phyloP scores from a whole-genome alignment of 30 jellyfish, hydroid and myxozoan species.

The Hydractinia symbiolongicarpus region DNA sequence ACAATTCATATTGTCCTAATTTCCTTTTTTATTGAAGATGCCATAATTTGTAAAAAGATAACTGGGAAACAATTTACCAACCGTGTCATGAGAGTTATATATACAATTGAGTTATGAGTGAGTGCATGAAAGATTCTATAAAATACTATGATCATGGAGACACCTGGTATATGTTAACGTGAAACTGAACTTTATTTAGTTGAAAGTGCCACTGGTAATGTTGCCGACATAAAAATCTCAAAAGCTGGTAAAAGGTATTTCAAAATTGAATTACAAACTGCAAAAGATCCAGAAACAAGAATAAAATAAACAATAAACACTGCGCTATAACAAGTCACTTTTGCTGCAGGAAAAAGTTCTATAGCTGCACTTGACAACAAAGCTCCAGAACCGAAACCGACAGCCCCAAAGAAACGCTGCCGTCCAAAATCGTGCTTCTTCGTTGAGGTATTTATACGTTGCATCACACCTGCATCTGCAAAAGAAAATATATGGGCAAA shows the following conservation, averaged over 20 bases:
- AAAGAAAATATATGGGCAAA: too few species aligned
- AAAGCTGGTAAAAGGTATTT: slow-evolving; percentile 33
- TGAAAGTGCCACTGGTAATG: too few species aligned
- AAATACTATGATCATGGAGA: too few species aligned
- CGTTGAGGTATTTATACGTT: slow-evolving; percentile 1
- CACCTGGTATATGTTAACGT: too few species aligned
- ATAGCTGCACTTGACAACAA: slow-evolving; percentile 55
- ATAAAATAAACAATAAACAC: neutral
- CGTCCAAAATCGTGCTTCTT: slow-evolving; percentile 8
- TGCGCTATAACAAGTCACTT: slow-evolving; percentile 21
- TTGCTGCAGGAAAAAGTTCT: slow-evolving; percentile 19
- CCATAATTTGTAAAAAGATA: too few species aligned
- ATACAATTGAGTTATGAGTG: too few species aligned
- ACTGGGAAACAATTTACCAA: too few species aligned
- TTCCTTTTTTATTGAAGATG: too few species aligned
- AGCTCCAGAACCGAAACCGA: slow-evolving; percentile 72
- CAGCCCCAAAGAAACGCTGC: slow-evolving; percentile 69
- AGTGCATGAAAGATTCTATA: too few species aligned
- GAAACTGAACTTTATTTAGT: too few species aligned
- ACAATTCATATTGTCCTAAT: too few species aligned
- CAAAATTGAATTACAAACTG: neutral
- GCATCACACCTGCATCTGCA: slow-evolving; percentile 26
- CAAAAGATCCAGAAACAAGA: neutral
- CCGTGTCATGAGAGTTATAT: too few species aligned
- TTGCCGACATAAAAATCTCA: neutral